Evolutionary conservation across 1,140 invertebrate genomes (phyloP), one percentile per base, ranked within the genome.

Genomic region (Aphis craccivora): DNA sequence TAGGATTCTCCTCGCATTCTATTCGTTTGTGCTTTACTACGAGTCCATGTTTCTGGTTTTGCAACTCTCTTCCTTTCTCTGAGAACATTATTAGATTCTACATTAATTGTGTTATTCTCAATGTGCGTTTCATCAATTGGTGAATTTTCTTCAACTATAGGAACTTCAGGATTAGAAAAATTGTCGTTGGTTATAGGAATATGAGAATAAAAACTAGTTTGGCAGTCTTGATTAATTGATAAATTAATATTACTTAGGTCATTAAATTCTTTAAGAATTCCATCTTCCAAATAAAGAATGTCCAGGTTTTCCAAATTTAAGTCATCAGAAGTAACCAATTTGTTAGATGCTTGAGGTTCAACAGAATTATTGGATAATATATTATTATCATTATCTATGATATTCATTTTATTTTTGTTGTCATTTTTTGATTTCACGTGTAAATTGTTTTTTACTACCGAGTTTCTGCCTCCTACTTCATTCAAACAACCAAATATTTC

Each of bases 401-500:
- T 37, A 37, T 83, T 83, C 0, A 83, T 83, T 37, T 37, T 37
- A 37, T 37, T 40, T 83, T 37, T 83, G 81, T 23, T 37, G 20
- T 83, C 35, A 40, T 37, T 81, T 81, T 76, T 76, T 76, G 67
- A 35, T 81, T 81, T 81, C 14, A 81, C n/a, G 67, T 81, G 67
- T 81, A 37, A 81, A 81, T 81, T 81, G n/a, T 81, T 37, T 81
- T 37, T 81, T 81, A 81, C n/a, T 37, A 81, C n/a, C n/a, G n/a
- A 81, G 67, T 81, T 81, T 35, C 67, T 81, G n/a, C n/a, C 67
- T 55, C 53, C 53, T 76, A 76, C 67, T n/a, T 76, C 67, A 35
- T 76, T 76, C 67, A 76, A 76, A 76, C n/a, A 76, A 76, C 14
- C n/a, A 76, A 76, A 76, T 76, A 76, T 76, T 76, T 76, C 60